Evolutionary conservation across 2,888 invertebrate genomes (phyloP), one percentile per base, ranked within the genome.

Genomic region (Autographa pulchrina): DNA sequence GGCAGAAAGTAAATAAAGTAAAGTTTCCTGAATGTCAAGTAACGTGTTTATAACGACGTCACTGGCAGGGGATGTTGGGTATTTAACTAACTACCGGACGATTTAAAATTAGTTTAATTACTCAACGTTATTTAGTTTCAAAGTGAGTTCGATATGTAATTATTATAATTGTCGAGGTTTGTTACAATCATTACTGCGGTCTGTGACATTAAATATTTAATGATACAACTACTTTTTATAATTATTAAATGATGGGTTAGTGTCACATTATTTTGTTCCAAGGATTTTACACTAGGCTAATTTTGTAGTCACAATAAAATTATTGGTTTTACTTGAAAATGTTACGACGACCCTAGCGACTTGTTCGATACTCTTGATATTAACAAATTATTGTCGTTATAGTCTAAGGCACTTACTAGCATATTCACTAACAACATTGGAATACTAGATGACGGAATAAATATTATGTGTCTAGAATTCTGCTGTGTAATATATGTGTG

Each of bases 31-130:
- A 20, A 38, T 20, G 20, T 71, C 60, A 43, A 67, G 52, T 70
- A 16, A 59, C 62, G 70, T 52, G 56, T 59, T 48, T 48, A 48
- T n/a, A 48, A 7, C n/a, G 14, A 5, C 5, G 16, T 43, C 43
- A 6, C 43, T 43, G 43, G 14, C 4, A n/a, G n/a, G 48, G n/a
- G 48, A n/a, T n/a, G 70, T 35, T 32, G 56, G n/a, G 25, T 48
- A 41, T 65, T 59, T 62, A 2, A 69, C 67, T 71, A 64, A 64
- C 68, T 59, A 31, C 70, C 38, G 31, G 31, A 35, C 35, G 59
- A 59, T 52, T 63, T 62, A 41, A 59, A 58, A 61, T 65, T 64
- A 48, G 11, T 75, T 63, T 73, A 76, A 74, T 72, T 43, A 72
- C 66, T 13, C 62, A 64, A 59, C 25, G 62, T 72, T 65, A 62